Conservation (phyloP, 2,113 vertebrate species). For the Upupa epops region DNA sequence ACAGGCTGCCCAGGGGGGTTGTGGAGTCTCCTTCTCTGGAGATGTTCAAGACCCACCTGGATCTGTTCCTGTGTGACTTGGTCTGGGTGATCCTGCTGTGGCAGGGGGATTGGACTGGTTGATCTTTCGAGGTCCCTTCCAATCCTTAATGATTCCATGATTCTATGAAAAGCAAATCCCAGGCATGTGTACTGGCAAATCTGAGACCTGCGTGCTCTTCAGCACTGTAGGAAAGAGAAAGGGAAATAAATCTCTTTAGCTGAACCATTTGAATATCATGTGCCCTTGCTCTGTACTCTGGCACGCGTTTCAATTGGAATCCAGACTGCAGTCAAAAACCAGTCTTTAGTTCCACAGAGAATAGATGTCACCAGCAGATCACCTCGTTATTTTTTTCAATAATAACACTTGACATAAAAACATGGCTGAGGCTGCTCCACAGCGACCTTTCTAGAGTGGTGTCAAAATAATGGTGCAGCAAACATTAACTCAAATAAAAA, state of each 20-base stretch:
- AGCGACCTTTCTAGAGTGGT: background rate
- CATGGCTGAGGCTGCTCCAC: background rate
- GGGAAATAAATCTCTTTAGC: background rate
- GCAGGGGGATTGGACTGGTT: too few species aligned
- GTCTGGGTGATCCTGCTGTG: too few species aligned
- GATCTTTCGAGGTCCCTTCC: too few species aligned
- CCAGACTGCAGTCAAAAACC: background rate
- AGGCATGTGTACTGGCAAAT: background rate
- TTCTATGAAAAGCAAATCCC: background rate
- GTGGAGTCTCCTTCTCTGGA: too few species aligned
- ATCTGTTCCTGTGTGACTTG: too few species aligned
- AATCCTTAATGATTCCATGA: too few species aligned
- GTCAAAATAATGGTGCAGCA: background rate
- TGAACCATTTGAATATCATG: background rate
- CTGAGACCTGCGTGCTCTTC: background rate
- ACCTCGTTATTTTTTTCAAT: background rate
- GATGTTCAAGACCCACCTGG: too few species aligned
- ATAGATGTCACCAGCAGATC: background rate
- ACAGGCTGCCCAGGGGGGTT: too few species aligned
- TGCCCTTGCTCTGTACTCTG: too few species aligned
- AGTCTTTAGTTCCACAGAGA: background rate
- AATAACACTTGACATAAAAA: conserved; percentile 10
- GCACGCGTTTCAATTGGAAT: background rate
- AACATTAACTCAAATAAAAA: background rate
- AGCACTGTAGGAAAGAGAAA: background rate